Evolutionary conservation across 2,797 vertebrate species (phyloP), one percentile per base, ranked within the genome.

Genomic region (Rhynchotus rufescens): DNA sequence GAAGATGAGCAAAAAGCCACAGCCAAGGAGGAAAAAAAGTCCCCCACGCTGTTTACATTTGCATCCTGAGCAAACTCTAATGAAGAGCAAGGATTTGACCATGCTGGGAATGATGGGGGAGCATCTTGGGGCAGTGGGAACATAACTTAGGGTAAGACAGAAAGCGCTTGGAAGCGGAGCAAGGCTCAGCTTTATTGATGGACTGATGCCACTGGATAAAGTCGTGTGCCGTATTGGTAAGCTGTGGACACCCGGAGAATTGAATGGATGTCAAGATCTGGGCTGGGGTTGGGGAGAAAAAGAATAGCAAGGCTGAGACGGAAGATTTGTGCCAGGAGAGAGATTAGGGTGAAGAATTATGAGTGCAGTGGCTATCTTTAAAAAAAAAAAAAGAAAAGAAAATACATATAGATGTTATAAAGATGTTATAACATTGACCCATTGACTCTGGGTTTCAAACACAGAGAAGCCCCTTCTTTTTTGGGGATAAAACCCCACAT

Each of bases 151-250:
- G 0, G 65, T 92, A 85, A 95, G 93, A 91, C 1, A 5, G 88
- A 95, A 96, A 88, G 52, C 81, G 59, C 72, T 66, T 82, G 68
- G 42, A 71, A 88, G 89, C 78, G 71, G 74, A 81, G 49, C 78
- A 94, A 94, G 79, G 77, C 85, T 95, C 94, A 91, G 61, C 92
- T 95, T 96, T 96, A 96, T 96, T 96, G 96, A 97, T 96, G 94
- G 92, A 87, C 94, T 88, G 95, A 90, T 0, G 28, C 64, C 75
- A 83, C 91, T 45, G 92, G 92, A 94, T 96, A 94, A 96, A 93
- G 87, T 84, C 59, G 26, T 0, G 51, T 73, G 76, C 81, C 20
- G 71, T 91, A 6, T 88, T 94, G 90, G 95, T 97, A 96, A 96
- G 96, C 96, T 96, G 95, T 96, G 96, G 95, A 92, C 88, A 94